Conservation (phyloP, 2,888 invertebrate species). For the Polyommatus iphigenia region DNA sequence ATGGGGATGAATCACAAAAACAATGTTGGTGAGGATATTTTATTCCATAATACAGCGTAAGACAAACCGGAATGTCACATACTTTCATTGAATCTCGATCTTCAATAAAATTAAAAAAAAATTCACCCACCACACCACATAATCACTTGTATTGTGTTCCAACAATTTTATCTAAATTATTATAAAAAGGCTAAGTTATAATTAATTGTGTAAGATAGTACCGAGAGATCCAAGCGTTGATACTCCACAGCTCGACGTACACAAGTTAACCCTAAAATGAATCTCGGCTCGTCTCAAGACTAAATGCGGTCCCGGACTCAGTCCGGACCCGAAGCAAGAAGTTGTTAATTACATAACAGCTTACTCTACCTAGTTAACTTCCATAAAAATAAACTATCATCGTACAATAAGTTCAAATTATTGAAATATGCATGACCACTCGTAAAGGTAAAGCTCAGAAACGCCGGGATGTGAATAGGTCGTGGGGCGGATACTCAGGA, state of each 20-base stretch:
- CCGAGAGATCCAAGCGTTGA: constrained; percentile 71
- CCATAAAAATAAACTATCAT: constrained; percentile 77
- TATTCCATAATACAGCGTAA: constrained; percentile 81
- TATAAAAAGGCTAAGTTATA: constrained; percentile 80
- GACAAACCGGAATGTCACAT: constrained; percentile 81
- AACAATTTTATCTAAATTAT: constrained; percentile 77
- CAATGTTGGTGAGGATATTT: constrained; percentile 78
- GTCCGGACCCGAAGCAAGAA: constrained; percentile 55
- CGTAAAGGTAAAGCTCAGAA: constrained; percentile 44
- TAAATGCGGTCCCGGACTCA: constrained; percentile 73
- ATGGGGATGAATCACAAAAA: constrained; percentile 50
- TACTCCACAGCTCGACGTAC: constrained; percentile 72
- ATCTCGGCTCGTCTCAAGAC: constrained; percentile 72
- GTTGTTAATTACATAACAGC: constrained; percentile 75
- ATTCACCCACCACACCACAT: constrained; percentile 70
- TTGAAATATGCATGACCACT: constrained; percentile 63
- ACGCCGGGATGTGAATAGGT: constrained; percentile 69
- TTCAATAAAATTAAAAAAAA: constrained; percentile 72
- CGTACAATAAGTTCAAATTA: constrained; percentile 68
- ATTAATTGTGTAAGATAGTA: constrained; percentile 77
- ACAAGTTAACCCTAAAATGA: constrained; percentile 75
- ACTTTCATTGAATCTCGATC: constrained; percentile 67
- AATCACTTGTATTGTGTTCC: constrained; percentile 65
- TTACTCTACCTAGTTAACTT: constrained; percentile 79
- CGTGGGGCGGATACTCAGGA: constrained; percentile 35